These are phyloP conservation scores for Oceanites oceanicus DNA, from an alignment of 2,113 vertebrate genomes.

Conservation along the genomic window DNA sequence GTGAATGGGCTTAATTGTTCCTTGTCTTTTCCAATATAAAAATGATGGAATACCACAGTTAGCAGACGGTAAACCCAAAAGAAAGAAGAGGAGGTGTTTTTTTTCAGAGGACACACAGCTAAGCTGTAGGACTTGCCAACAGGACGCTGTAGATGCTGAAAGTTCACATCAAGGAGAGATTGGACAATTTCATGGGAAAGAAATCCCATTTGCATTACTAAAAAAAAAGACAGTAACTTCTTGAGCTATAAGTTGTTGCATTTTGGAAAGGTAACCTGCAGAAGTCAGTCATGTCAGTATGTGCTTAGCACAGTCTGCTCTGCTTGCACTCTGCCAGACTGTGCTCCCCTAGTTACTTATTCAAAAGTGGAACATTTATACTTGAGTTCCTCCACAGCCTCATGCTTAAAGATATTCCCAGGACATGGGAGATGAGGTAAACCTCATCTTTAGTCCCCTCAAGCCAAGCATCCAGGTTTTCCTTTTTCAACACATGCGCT, in stretches of 20 bases:
- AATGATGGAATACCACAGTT: not conserved
- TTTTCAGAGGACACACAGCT: not conserved
- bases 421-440: not conserved
- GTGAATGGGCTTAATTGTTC: not conserved
- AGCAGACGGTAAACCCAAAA: not conserved
- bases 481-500: not conserved
- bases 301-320: not conserved
- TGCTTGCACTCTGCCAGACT: not conserved
- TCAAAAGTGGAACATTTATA: not conserved
- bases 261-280: not conserved
- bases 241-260: not conserved
- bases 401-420: not conserved
- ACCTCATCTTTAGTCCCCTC: not conserved
- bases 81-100: not conserved
- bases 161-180: not conserved
- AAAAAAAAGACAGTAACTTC: not conserved
- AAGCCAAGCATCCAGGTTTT: not conserved
- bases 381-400: not conserved
- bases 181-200: not conserved
- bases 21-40: not conserved
- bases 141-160: not conserved
- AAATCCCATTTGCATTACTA: not conserved
- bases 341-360: not conserved
- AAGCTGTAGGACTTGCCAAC: not conserved
- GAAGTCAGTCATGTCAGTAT: not conserved